phyloP scores from a whole-genome alignment of 1,140 invertebrate species.

The Carposina sasakii region DNA sequence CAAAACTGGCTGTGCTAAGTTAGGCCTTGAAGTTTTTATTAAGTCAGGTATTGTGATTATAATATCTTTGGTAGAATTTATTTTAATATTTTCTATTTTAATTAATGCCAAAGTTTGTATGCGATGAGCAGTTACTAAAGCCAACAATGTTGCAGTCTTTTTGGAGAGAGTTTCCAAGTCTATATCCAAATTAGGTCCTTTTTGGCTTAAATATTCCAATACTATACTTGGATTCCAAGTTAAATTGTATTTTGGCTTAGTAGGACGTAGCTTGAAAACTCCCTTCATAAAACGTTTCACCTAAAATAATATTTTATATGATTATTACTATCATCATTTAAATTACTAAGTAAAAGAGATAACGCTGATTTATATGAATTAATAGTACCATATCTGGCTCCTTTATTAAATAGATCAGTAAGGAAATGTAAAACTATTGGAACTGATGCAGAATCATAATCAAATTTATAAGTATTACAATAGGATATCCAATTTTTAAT shows the following conservation, averaged over 20 bases:
- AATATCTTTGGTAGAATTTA: no score
- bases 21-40: no score
- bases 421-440: not conserved
- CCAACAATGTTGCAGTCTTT: slow-evolving; percentile 13
- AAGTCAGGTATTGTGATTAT: no score
- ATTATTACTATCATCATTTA: slow-evolving; percentile 17
- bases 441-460: not conserved
- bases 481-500: not conserved
- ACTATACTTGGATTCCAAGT: slow-evolving; percentile 31
- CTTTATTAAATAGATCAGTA: slow-evolving; percentile 6
- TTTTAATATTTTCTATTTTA: no score
- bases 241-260: slow-evolving; percentile 22
- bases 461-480: not conserved
- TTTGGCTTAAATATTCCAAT: slow-evolving; percentile 14
- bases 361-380: slow-evolving; percentile 26
- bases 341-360: slow-evolving; percentile 7
- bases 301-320: no score
- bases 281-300: slow-evolving; percentile 30
- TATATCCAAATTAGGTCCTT: slow-evolving; percentile 3
- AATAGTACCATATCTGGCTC: slow-evolving; percentile 24
- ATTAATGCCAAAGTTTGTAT: no score
- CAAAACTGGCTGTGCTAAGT: no score
- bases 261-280: slow-evolving; percentile 20
- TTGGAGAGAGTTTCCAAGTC: slow-evolving; percentile 15
- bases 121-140: slow-evolving; percentile 17